Percentiles rank a stretch among this genome's conserved stretches.
Conservation (phyloP, 2,113 vertebrate species). For the Tachuris rubrigastra region DNA sequence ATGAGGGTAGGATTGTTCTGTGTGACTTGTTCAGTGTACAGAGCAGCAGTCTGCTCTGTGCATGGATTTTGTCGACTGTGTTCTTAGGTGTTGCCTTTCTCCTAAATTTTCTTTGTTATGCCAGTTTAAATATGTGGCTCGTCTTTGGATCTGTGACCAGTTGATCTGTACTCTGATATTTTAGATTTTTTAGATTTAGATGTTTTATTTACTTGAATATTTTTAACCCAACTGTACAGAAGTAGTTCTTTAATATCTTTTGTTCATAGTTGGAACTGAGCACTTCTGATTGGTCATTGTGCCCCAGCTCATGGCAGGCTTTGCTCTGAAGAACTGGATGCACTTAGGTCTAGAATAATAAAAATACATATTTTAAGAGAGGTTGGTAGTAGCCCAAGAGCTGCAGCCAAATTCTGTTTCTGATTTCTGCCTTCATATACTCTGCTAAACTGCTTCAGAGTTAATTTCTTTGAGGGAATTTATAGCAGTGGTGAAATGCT, state of each 20-base stretch:
- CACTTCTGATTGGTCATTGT: background rate
- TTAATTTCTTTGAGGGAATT: slow-evolving; percentile 56
- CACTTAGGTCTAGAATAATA: background rate
- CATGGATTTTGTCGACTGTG: background rate
- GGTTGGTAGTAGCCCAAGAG: slow-evolving; percentile 18
- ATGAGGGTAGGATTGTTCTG: background rate
- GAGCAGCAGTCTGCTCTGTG: background rate
- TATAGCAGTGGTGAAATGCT: slow-evolving; percentile 50
- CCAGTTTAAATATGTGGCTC: background rate
- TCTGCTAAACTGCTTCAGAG: slow-evolving; percentile 14
- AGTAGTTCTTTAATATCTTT: background rate
- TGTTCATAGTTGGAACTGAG: background rate
- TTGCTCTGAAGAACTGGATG: background rate
- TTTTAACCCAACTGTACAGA: background rate
- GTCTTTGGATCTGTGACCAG: background rate
- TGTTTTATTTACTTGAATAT: no score
- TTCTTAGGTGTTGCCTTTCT: background rate
- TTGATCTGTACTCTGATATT: background rate
- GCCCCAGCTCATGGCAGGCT: background rate
- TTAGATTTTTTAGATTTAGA: no score
- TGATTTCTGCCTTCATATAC: slow-evolving; percentile 5
- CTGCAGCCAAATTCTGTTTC: slow-evolving; percentile 5
- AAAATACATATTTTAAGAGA: background rate
- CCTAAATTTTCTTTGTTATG: background rate
- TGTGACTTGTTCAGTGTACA: background rate